These are phyloP conservation scores for Chaetodon trifascialis DNA, from an alignment of 2,113 vertebrate genomes.

Conservation along the genomic window DNA sequence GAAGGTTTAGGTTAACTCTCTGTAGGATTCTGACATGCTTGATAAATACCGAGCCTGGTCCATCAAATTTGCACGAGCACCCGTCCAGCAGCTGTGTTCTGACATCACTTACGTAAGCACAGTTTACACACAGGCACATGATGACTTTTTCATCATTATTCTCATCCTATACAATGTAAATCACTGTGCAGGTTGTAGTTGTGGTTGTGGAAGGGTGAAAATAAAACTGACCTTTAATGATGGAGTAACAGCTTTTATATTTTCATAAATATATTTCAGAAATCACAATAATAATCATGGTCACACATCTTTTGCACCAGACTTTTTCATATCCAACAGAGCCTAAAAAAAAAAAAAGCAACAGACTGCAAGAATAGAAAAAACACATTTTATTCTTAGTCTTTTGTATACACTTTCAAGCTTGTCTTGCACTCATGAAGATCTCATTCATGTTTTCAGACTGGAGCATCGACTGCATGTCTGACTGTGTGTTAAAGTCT, in stretches of 20 bases:
- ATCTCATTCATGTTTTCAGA: conserved; percentile 35
- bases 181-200: conserved; percentile 6
- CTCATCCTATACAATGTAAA: conserved; percentile 2
- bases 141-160: conserved; percentile 1
- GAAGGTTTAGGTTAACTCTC: not conserved
- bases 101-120: not conserved
- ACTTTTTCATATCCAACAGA: not conserved
- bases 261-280: not conserved
- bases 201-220: conserved; percentile 14
- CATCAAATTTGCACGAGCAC: not conserved
- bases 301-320: not conserved
- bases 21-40: not conserved
- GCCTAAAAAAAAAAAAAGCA: not conserved
- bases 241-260: conserved; percentile 2
- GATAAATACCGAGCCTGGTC: not conserved
- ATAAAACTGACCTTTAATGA: conserved; percentile 25
- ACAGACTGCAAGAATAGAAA: not conserved
- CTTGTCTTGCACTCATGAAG: conserved; percentile 9
- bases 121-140: conserved; percentile 3
- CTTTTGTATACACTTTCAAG: not conserved
- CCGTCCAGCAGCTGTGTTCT: not conserved
- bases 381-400: not conserved
- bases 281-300: not conserved
- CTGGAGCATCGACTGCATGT: conserved; percentile 14
- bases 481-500: conserved; percentile 48